These are phyloP conservation scores for Athripsodes cinereus DNA, from an alignment of 2,888 invertebrate species.

Conservation along the genomic window DNA sequence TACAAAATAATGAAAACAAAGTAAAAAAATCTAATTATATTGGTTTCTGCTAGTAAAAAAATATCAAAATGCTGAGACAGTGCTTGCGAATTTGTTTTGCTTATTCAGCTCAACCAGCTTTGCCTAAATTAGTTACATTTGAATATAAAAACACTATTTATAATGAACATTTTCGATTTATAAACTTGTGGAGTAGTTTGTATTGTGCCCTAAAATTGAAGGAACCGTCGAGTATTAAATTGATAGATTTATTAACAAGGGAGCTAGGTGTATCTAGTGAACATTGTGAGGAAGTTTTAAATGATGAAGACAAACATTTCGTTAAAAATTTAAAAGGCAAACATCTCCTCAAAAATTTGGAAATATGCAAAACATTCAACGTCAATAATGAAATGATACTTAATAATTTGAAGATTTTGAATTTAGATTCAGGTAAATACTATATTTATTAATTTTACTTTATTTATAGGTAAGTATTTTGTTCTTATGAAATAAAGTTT, in stretches of 20 bases:
- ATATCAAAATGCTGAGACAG: no score
- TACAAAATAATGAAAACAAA: no score
- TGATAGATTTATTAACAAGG: background rate
- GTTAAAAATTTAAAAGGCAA: conserved; percentile 3
- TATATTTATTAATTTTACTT: background rate
- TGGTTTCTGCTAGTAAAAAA: no score
- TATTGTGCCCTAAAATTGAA: no score
- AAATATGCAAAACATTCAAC: conserved; percentile 20
- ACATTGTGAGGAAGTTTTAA: background rate
- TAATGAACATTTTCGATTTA: no score
- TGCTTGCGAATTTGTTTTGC: no score
- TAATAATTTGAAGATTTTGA: conserved; percentile 31
- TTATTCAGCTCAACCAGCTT: no score
- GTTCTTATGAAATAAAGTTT: no score
- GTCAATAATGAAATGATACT: conserved; percentile 33
- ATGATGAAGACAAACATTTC: conserved; percentile 5
- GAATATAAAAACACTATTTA: no score
- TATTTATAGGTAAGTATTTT: background rate
- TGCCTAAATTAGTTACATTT: no score
- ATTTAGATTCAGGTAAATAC: conserved; percentile 5
- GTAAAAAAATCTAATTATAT: no score
- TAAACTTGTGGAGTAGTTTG: no score
- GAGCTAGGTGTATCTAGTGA: background rate
- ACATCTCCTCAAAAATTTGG: conserved; percentile 10
- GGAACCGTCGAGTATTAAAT: background rate